Conservation (phyloP, 1,140 invertebrate species). For the Magallana gigas region DNA sequence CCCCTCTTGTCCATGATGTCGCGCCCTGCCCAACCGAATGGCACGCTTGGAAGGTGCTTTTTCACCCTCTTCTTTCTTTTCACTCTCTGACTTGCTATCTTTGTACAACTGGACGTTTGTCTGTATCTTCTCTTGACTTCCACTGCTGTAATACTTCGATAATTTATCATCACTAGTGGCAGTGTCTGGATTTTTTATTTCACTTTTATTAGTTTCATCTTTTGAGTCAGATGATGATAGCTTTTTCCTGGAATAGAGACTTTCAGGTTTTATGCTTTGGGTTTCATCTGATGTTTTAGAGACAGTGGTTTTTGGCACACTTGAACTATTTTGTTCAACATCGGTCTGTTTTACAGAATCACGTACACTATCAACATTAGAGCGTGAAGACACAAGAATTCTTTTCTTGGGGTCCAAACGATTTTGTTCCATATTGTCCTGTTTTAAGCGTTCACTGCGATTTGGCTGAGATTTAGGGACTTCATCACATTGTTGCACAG, state of each 20-base stretch:
- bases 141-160: constrained; percentile 16
- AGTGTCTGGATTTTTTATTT: background rate
- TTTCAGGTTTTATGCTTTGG: background rate
- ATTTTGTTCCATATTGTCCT: constrained; percentile 7
- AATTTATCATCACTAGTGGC: background rate
- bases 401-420: constrained; percentile 14
- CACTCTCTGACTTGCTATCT: background rate
- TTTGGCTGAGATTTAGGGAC: background rate
- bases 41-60: constrained; percentile 6
- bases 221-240: constrained; percentile 9
- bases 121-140: background rate
- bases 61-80: constrained; percentile 17
- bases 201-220: background rate
- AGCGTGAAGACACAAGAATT: constrained; percentile 37
- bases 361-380: constrained; percentile 11
- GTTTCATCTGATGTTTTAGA: background rate
- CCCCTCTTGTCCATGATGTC: constrained; percentile 31
- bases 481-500: background rate
- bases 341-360: constrained; percentile 34
- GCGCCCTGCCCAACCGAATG: background rate
- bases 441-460: background rate
- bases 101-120: constrained; percentile 28
- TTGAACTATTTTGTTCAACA: background rate
- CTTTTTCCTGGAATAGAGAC: constrained; percentile 3
- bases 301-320: constrained; percentile 14